Evolutionary conservation across 2,113 vertebrate species (phyloP), one percentile per base, ranked within the genome.

Genomic region (Epinephelus lanceolatus): DNA sequence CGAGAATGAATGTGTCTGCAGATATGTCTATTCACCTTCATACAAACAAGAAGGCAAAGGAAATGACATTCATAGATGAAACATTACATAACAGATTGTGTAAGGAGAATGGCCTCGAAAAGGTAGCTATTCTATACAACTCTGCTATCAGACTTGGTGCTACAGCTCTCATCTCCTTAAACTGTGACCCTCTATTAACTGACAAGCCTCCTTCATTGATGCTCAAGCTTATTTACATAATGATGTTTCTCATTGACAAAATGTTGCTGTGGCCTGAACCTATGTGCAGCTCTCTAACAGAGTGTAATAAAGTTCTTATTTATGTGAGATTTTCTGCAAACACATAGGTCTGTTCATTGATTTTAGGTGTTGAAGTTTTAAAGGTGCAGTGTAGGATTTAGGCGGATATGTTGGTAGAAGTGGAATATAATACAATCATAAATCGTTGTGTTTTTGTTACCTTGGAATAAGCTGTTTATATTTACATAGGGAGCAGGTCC

Each of bases 181-280:
- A 18, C 51, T 23, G 27, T 49, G 30, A 80, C 85, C 60, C 52
- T 63, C 61, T 30, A n/a, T 49, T 53, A 72, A 71, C 23, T 42
- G 25, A 51, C 47, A 42, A 33, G 25, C 17, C 77, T 40, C 30
- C 53, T 57, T 49, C 19, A 6, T 1, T 13, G 3, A 53, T 7
- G 4, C 69, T 68, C 12, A 12, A 11, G 21, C 12, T 66, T 12
- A 40, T 86, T 78, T 33, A 45, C 27, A 68, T 55, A 68, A 23
- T 30, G 40, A 78, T 61, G 15, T 60, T 55, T 56, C 66, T 52
- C 0, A 1, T 15, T 57, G n/a, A 19, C 9, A 47, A 19, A 23
- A 25, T 67, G 19, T 12, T 33, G 2, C 12, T 14, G 49, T 59
- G 33, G 13, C 15, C 82, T 52, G 40, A 69, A 37, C 65, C 51